Percentiles rank a stretch among this genome's conserved stretches.
phyloP scores from a whole-genome alignment of 2,113 vertebrate genomes.

The Otolemur garnettii region DNA sequence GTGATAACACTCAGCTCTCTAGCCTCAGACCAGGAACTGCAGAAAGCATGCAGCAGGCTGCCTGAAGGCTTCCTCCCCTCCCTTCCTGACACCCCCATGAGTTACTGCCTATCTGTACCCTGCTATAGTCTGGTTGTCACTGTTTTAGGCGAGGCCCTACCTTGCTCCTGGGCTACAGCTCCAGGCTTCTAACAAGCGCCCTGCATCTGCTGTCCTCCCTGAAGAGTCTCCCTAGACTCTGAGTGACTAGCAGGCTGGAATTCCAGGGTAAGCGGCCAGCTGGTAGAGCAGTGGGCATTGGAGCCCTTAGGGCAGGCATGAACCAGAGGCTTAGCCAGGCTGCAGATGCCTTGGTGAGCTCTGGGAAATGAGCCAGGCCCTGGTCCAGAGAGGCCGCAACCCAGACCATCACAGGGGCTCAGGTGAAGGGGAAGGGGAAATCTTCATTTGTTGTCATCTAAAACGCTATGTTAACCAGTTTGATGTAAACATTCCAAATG shows the following conservation, averaged over 20 bases:
- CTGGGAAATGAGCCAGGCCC: neutral
- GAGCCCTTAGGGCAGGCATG: too few species aligned
- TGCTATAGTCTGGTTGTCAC: fast-evolving
- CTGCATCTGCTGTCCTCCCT: neutral
- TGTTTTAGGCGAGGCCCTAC: neutral
- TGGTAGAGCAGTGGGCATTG: neutral
- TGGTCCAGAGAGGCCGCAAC: neutral
- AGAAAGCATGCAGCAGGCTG: neutral
- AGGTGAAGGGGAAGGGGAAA: too few species aligned
- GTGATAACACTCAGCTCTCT: neutral
- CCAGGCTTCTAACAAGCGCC: neutral
- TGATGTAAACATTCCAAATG: too few species aligned
- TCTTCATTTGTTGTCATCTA: too few species aligned
- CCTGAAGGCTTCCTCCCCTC: neutral
- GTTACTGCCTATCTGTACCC: fast-evolving
- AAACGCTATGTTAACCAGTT: too few species aligned
- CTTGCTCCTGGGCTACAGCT: neutral
- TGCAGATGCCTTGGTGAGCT: neutral
- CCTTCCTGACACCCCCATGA: neutral
- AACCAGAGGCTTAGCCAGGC: neutral
- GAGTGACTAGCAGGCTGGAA: neutral
- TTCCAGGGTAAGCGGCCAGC: neutral
- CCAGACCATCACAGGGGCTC: too few species aligned
- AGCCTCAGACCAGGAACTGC: neutral
- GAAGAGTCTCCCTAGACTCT: neutral